Conservation (phyloP, 2,888 invertebrate species). For the Ectemnius lituratus region DNA sequence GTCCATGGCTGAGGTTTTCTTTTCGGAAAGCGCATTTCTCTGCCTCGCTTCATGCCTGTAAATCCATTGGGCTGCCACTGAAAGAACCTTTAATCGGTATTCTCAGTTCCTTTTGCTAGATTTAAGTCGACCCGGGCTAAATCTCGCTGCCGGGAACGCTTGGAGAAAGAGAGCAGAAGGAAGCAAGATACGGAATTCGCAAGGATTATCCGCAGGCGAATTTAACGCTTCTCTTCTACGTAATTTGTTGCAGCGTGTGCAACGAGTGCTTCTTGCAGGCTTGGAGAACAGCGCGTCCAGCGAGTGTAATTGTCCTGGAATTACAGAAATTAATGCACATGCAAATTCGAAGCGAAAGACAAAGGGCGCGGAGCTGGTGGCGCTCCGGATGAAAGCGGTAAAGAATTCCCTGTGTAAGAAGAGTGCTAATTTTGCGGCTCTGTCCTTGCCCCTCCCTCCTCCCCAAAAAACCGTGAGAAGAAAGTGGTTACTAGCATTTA, state of each 20-base stretch:
- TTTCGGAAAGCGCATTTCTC: background rate
- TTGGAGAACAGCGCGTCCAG: too few species aligned
- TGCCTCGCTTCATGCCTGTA: background rate
- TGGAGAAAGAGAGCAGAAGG: background rate
- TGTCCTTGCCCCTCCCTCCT: too few species aligned
- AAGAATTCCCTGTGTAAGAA: too few species aligned
- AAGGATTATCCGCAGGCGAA: conserved; percentile 22
- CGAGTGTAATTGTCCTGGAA: too few species aligned
- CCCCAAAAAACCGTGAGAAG: too few species aligned
- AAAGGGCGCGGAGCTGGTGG: too few species aligned
- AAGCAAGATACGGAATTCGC: conserved; percentile 19
- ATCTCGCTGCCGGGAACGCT: background rate
- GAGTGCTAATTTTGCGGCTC: too few species aligned
- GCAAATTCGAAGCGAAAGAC: too few species aligned
- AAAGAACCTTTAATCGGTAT: conserved; percentile 34
- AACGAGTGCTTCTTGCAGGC: background rate
- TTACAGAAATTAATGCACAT: too few species aligned
- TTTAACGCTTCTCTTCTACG: background rate
- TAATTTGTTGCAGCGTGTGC: background rate
- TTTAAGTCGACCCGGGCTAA: conserved; percentile 33
- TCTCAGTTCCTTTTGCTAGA: conserved; percentile 32
- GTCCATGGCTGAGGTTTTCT: background rate
- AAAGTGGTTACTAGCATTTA: too few species aligned
- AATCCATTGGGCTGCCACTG: conserved; percentile 13
- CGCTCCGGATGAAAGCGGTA: too few species aligned